A percentile compares a stretch with the other conserved stretches of the same genome.
phyloP scores from a whole-genome alignment of 2,888 invertebrate genomes.

The Polia nebulosa region DNA sequence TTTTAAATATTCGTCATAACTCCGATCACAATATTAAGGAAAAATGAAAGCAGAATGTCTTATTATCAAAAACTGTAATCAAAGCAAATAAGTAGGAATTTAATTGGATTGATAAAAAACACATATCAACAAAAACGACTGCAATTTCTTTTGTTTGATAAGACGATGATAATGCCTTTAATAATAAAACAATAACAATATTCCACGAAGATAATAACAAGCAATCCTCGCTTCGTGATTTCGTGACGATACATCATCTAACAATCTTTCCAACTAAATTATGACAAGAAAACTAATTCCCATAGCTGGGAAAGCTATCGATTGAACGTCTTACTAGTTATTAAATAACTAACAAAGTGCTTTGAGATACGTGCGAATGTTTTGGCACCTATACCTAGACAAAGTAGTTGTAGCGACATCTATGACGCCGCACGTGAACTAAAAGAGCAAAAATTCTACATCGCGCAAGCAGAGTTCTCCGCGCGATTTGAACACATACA shows the following conservation, averaged over 20 bases:
- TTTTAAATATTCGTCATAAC: too few species aligned
- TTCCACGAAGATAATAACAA: conserved; percentile 33
- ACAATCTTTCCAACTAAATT: conserved; percentile 9
- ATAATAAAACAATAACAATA: too few species aligned
- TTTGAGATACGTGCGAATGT: conserved; percentile 3
- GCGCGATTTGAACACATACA: too few species aligned
- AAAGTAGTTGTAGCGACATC: too few species aligned
- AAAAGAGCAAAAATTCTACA: too few species aligned
- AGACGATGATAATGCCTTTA: neutral
- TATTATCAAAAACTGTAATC: neutral
- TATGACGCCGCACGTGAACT: too few species aligned
- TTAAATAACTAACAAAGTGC: conserved; percentile 15
- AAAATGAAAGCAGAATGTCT: neutral
- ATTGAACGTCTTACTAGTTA: conserved; percentile 13
- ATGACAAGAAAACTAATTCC: conserved; percentile 27
- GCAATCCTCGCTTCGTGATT: conserved; percentile 28
- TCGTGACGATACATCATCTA: conserved; percentile 44
- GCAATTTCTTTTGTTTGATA: neutral
- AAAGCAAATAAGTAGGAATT: neutral
- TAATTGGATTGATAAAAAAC: neutral
- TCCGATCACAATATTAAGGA: neutral
- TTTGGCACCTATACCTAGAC: neutral
- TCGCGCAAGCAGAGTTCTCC: too few species aligned
- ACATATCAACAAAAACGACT: neutral
- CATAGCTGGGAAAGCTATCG: conserved; percentile 23